Evolutionary conservation across 1,140 invertebrate genomes (phyloP), one percentile per base, ranked within the genome.

Genomic region (Bombus ignitus): DNA sequence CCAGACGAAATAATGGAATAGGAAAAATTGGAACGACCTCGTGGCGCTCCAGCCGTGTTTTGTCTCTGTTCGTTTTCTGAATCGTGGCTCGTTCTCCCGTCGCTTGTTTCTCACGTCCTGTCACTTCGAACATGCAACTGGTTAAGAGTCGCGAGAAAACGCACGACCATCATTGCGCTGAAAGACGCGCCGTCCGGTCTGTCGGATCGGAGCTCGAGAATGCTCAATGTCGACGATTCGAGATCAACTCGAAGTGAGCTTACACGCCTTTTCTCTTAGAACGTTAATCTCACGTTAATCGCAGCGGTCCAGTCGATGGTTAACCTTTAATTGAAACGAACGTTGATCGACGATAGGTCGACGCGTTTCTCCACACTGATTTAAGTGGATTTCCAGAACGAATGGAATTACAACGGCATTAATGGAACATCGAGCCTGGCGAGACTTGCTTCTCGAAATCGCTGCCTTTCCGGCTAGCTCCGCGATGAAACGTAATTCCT

Each of bases 311-410:
- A 28, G 8, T 25, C 75, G 47, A 42, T 35, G 32, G 59, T 68
- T 83, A 76, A 76, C 81, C 81, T 83, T 53, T 42, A 76, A 83
- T 83, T 59, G 76, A 71, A 59, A 18, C 18, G 74, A 68, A n/a
- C 6, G 32, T 42, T 57, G 2, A 28, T 62, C 15, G 28, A 15
- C 35, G n/a, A 76, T 39, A 28, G 22, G 12, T 39, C 37, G 70
- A 28, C 10, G 0, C 70, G 44, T 47, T 25, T 25, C 9, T 37
- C 12, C 35, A 13, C 47, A 13, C n/a, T 2, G 65, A 32, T 42
- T 39, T 42, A 35, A 65, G n/a, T 68, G 39, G 77, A 68, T 68
- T 68, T 68, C 9, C n/a, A 9, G 18, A 22, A 44, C 12, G 77
- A 66, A 35, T 28, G 18, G 57, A 57, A 37, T 57, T 32, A 37